Percentiles rank a stretch among this genome's conserved stretches.
Conservation (phyloP, 2,888 invertebrate genomes). For the Urechis unicinctus region DNA sequence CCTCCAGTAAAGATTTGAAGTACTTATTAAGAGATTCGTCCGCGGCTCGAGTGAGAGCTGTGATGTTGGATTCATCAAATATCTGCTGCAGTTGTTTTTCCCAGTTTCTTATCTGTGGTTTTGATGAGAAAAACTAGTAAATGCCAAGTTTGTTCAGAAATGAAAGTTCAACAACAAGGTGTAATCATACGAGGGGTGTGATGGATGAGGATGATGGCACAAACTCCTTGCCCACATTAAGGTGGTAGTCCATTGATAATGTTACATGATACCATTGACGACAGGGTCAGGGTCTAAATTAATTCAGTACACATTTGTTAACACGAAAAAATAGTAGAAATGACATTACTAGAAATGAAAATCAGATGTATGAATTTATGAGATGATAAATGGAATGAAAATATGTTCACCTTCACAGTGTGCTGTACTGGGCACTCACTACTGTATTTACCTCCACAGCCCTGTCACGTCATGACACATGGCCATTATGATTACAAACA, state of each 20-base stretch:
- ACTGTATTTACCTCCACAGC: neutral
- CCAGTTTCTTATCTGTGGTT: constrained; percentile 43
- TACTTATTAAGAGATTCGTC: constrained; percentile 30
- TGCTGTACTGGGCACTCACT: constrained; percentile 19
- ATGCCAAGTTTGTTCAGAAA: neutral
- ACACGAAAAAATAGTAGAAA: too few relatives aligned
- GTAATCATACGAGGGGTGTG: too few relatives aligned
- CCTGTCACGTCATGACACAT: neutral
- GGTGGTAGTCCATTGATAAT: too few relatives aligned
- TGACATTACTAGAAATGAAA: too few relatives aligned
- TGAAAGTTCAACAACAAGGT: neutral
- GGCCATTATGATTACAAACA: too few relatives aligned
- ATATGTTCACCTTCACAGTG: constrained; percentile 28
- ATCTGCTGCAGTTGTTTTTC: constrained; percentile 43
- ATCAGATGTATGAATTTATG: too few relatives aligned
- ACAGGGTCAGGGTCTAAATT: too few relatives aligned
- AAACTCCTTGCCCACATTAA: too few relatives aligned
- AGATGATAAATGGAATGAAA: too few relatives aligned
- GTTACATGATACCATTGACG: too few relatives aligned
- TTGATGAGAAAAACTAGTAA: too few relatives aligned
- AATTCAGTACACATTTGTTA: too few relatives aligned
- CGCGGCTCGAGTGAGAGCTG: constrained; percentile 25
- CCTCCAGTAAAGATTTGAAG: neutral
- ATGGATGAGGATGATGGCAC: neutral
- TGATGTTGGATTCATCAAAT: constrained; percentile 34